Evolutionary conservation across 2,113 vertebrate species (phyloP).

Genomic region (Gambusia affinis): DNA sequence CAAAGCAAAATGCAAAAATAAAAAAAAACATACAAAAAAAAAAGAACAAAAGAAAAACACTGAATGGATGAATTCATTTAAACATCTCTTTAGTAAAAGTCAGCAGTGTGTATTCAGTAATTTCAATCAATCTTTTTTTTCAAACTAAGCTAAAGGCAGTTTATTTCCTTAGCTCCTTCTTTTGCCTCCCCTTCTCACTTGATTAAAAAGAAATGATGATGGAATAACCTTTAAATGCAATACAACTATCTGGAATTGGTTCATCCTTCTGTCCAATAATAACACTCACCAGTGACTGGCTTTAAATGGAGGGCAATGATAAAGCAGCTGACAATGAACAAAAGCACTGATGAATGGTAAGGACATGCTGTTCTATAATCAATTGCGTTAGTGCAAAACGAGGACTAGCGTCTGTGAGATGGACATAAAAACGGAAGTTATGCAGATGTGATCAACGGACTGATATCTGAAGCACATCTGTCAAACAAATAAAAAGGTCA

Average conservation of each 20-base stretch:
- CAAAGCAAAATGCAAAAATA: neutral
- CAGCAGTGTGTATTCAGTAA: neutral
- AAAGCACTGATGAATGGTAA: slow-evolving; percentile 14
- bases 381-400: neutral
- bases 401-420: slow-evolving; percentile 17
- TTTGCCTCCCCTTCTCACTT: neutral
- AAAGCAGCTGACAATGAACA: slow-evolving; percentile 1
- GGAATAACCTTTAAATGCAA: neutral
- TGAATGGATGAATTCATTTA: slow-evolving; percentile 21
- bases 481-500: slow-evolving; percentile 25
- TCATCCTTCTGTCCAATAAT: neutral
- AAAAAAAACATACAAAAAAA: too few species aligned
- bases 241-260: neutral
- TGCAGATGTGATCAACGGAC: neutral
- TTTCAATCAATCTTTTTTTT: neutral
- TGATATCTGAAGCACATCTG: slow-evolving; percentile 7
- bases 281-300: neutral
- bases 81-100: neutral
- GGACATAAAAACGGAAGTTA: slow-evolving; percentile 18
- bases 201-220: neutral
- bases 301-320: neutral
- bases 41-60: neutral
- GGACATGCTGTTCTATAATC: slow-evolving; percentile 17
- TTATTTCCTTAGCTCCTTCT: neutral
- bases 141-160: neutral